phyloP scores from a whole-genome alignment of 2,113 vertebrate species.

The Calonectris borealis region DNA sequence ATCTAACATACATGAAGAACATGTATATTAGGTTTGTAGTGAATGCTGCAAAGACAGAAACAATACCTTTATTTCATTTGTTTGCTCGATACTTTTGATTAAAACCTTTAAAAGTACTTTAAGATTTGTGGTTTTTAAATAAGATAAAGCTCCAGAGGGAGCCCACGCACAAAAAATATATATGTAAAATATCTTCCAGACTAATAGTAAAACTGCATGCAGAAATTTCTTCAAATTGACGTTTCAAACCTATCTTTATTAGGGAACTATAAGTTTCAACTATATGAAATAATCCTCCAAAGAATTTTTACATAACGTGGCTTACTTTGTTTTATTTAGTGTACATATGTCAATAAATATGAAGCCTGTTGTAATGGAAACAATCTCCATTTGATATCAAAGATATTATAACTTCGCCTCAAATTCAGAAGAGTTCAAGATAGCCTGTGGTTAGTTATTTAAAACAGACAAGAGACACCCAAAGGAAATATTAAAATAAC shows the following conservation, averaged over 20 bases:
- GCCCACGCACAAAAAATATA: background rate
- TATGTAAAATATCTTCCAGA: background rate
- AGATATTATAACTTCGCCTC: background rate
- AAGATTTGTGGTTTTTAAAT: background rate
- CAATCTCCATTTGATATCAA: background rate
- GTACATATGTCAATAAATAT: background rate
- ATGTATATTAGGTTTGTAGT: background rate
- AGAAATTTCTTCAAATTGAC: background rate
- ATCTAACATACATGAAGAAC: background rate
- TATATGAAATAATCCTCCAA: background rate
- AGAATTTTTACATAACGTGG: background rate
- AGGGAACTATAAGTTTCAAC: background rate
- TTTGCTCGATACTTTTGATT: background rate
- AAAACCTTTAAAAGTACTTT: background rate
- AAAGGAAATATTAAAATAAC: background rate
- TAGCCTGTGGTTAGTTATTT: background rate
- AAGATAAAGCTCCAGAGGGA: slow-evolving; percentile 41
- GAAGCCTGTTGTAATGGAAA: background rate
- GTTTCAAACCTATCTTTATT: background rate
- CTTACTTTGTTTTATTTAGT: background rate
- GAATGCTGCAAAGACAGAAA: background rate
- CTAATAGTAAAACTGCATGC: background rate
- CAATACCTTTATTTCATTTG: background rate
- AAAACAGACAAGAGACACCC: background rate
- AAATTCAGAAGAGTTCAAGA: background rate